Percentiles rank a stretch among this genome's conserved stretches.
phyloP scores from a whole-genome alignment of 2,888 invertebrate genomes.

The Eumerus sabulonum region DNA sequence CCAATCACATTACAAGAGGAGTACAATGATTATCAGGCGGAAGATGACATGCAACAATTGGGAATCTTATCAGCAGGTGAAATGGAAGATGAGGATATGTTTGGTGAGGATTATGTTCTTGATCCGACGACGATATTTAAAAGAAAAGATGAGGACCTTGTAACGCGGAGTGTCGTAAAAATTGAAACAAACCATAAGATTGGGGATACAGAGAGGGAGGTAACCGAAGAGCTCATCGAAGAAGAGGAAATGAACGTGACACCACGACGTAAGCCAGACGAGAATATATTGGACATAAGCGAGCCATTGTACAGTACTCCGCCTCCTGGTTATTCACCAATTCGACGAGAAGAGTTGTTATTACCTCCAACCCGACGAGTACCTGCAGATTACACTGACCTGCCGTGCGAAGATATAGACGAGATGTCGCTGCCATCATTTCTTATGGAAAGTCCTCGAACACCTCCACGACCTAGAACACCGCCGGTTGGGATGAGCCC shows the following conservation, averaged over 20 bases:
- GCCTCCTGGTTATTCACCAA: conserved; percentile 12
- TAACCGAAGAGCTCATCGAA: conserved; percentile 47
- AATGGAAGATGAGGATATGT: conserved; percentile 43
- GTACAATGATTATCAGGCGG: background rate
- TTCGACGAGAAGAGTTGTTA: background rate
- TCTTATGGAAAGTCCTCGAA: too few species aligned
- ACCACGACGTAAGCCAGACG: background rate
- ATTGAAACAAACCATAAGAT: conserved; percentile 42
- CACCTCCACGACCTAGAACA: too few species aligned
- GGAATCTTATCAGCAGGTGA: conserved; percentile 28
- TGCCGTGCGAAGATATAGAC: too few species aligned
- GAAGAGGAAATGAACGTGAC: conserved; percentile 36
- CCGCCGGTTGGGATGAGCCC: too few species aligned
- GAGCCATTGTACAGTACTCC: conserved; percentile 13
- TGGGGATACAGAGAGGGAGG: conserved; percentile 16
- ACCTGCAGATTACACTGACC: too few species aligned
- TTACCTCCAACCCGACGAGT: too few species aligned
- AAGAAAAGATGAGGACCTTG: conserved; percentile 19
- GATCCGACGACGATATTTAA: conserved; percentile 36
- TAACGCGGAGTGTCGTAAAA: conserved; percentile 28
- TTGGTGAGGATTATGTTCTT: conserved; percentile 5
- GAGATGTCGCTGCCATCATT: too few species aligned
- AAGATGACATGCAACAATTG: background rate
- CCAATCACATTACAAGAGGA: conserved; percentile 24
- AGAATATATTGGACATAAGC: conserved; percentile 29